phyloP scores from a whole-genome alignment of 2,113 vertebrate genomes.

The Mesitornis unicolor region DNA sequence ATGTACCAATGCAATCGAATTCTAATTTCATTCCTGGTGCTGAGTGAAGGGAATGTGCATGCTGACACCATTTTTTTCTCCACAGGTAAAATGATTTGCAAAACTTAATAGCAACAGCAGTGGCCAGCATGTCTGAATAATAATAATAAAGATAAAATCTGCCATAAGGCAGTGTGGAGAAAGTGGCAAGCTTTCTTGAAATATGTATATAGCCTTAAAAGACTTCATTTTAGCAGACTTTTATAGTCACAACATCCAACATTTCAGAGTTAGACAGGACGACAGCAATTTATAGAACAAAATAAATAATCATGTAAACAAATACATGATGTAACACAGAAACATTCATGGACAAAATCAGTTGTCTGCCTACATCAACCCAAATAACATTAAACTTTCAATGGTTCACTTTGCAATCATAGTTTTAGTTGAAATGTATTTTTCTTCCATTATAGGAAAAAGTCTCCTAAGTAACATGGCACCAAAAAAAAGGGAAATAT shows the following conservation, averaged over 20 bases:
- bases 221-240: background rate
- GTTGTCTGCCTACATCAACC: background rate
- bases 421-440: background rate
- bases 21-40: background rate
- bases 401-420: background rate
- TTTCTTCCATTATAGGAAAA: background rate
- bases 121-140: background rate
- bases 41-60: background rate
- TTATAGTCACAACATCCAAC: background rate
- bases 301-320: background rate
- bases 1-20: background rate
- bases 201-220: background rate
- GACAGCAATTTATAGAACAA: background rate
- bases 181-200: background rate
- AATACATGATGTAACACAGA: background rate
- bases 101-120: background rate
- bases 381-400: background rate
- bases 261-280: background rate
- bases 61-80: background rate
- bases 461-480: background rate
- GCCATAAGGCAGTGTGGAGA: background rate
- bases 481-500: background rate
- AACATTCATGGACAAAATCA: accelerated
- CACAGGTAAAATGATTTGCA: background rate
- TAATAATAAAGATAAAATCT: background rate